Percentiles rank a stretch among this genome's conserved stretches.
phyloP scores from a whole-genome alignment of 2,888 invertebrate species.

The Calliphora vomitoria region DNA sequence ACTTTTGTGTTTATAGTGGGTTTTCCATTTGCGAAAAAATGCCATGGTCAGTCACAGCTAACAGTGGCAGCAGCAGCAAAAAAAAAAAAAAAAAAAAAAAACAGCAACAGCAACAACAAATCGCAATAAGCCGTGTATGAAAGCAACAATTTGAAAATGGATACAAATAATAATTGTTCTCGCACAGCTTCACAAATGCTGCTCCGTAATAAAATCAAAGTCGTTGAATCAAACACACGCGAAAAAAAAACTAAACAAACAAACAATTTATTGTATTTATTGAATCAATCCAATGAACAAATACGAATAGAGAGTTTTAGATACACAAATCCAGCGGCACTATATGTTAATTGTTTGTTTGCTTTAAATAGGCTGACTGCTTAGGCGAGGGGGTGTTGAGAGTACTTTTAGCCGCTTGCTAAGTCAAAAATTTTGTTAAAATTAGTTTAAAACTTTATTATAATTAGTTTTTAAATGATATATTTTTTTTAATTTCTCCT shows the following conservation, averaged over 20 bases:
- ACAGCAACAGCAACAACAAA: constrained; percentile 44
- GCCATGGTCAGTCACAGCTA: constrained; percentile 75
- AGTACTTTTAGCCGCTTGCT: not conserved
- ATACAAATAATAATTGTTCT: constrained; percentile 54
- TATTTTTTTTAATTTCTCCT: constrained; percentile 28
- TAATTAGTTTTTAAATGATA: constrained; percentile 40
- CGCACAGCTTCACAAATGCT: constrained; percentile 41
- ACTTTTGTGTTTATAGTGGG: constrained; percentile 80
- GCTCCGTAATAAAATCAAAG: constrained; percentile 31
- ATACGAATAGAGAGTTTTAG: not conserved
- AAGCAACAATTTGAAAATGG: constrained; percentile 43
- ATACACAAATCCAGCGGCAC: not conserved
- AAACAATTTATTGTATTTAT: constrained; percentile 35
- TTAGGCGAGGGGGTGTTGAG: not conserved
- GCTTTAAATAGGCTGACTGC: not conserved
- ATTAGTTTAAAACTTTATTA: not conserved
- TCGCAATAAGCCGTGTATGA: constrained; percentile 13
- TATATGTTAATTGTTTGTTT: constrained; percentile 9
- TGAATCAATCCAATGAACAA: constrained; percentile 35
- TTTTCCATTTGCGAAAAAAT: constrained; percentile 80
- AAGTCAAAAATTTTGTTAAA: constrained; percentile 7
- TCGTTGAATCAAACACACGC: constrained; percentile 31
- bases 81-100: constrained; percentile 23
- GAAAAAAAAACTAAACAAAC: not conserved
- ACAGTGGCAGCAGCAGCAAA: constrained; percentile 30